These are phyloP conservation scores for Epinotia brunnichana DNA, from an alignment of 2,888 invertebrate species.

Conservation along the genomic window DNA sequence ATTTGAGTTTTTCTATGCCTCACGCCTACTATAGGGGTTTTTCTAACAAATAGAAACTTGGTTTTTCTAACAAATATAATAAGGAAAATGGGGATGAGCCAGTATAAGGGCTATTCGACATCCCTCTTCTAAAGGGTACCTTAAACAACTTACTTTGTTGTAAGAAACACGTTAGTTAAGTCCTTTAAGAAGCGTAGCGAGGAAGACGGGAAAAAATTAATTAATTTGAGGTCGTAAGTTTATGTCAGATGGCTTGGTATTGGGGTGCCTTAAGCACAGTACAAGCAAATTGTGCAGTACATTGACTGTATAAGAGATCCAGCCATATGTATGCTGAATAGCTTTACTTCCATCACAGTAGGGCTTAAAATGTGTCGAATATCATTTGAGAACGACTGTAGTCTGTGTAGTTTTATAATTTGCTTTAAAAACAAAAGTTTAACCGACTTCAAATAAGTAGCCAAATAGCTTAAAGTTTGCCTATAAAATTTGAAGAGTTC, in stretches of 20 bases:
- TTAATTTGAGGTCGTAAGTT: slow-evolving; percentile 33
- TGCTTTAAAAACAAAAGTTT: too few species aligned
- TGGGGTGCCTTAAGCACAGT: slow-evolving; percentile 19
- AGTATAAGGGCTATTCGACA: slow-evolving; percentile 10
- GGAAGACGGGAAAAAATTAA: slow-evolving; percentile 17
- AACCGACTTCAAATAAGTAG: too few species aligned
- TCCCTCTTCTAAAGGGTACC: neutral
- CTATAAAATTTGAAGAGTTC: too few species aligned
- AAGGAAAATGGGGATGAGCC: neutral
- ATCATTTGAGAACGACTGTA: neutral
- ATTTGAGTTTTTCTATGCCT: neutral
- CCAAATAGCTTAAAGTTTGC: too few species aligned
- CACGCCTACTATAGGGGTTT: neutral
- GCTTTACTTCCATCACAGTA: neutral
- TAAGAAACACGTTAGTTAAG: neutral
- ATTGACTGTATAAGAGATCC: neutral
- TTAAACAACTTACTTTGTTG: neutral
- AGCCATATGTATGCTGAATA: neutral
- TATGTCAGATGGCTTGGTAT: slow-evolving; percentile 30
- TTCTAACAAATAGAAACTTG: too few species aligned
- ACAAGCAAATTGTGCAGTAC: neutral
- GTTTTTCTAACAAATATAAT: slow-evolving; percentile 9
- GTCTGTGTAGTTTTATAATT: too few species aligned
- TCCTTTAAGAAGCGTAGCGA: neutral
- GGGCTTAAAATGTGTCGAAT: neutral